These are phyloP conservation scores for Drosophila kohkoa DNA, from an alignment of 1,140 invertebrate genomes.

Conservation along the genomic window DNA sequence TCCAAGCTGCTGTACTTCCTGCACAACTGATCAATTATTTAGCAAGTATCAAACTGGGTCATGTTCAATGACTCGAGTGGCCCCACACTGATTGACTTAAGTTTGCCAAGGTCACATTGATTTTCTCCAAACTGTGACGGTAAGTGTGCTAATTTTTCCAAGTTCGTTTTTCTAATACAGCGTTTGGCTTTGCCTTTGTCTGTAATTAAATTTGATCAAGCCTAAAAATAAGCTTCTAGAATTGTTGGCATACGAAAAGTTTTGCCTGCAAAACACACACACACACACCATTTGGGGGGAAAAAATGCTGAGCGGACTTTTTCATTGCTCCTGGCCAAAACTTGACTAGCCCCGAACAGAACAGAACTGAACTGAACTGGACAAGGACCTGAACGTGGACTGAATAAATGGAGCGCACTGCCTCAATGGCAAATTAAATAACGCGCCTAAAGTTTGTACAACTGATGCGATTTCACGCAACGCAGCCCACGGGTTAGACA, in stretches of 20 bases:
- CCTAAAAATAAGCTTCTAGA: slow-evolving; percentile 37
- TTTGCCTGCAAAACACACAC: slow-evolving; percentile 12
- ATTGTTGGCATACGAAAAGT: slow-evolving; percentile 35
- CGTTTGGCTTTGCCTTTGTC: slow-evolving; percentile 4
- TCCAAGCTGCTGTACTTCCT: slow-evolving; percentile 44
- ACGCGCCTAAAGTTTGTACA: slow-evolving; percentile 82
- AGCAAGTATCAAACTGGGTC: slow-evolving; percentile 77
- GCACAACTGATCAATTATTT: slow-evolving; percentile 77
- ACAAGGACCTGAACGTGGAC: slow-evolving; percentile 48
- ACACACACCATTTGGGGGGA: not conserved
- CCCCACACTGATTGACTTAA: slow-evolving; percentile 68
- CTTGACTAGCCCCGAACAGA: not conserved
- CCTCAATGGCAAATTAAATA: slow-evolving; percentile 83
- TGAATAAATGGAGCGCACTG: slow-evolving; percentile 77
- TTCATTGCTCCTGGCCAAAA: slow-evolving; percentile 21
- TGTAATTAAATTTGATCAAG: slow-evolving; percentile 59
- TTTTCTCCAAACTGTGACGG: slow-evolving; percentile 44
- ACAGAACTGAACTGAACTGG: not conserved
- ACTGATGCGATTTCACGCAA: slow-evolving; percentile 81
- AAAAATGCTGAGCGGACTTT: slow-evolving; percentile 37
- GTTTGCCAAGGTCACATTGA: slow-evolving; percentile 74
- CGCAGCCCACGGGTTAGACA: slow-evolving; percentile 61
- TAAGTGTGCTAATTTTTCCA: slow-evolving; percentile 47
- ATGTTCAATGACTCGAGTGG: slow-evolving; percentile 65
- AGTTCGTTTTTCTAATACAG: slow-evolving; percentile 61